These are phyloP conservation scores for Reticulitermes lucifugus DNA, from an alignment of 2,888 invertebrate genomes.

Conservation along the genomic window DNA sequence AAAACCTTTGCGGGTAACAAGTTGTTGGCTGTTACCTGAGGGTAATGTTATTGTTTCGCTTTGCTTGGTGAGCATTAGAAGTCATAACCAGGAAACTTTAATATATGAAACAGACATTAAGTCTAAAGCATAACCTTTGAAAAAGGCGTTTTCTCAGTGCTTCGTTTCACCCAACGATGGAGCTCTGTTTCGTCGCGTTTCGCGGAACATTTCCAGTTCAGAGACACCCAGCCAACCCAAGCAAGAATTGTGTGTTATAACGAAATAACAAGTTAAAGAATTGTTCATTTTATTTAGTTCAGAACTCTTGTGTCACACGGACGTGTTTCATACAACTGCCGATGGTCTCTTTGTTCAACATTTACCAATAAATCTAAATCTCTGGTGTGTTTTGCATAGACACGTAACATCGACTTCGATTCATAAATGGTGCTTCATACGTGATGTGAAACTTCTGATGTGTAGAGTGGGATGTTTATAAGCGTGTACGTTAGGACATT, in stretches of 20 bases:
- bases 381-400: background rate
- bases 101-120: background rate
- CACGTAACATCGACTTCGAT: background rate
- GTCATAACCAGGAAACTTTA: background rate
- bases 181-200: background rate
- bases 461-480: background rate
- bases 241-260: background rate
- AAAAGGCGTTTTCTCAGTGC: background rate
- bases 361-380: background rate
- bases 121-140: background rate
- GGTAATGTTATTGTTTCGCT: background rate
- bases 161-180: conserved; percentile 11
- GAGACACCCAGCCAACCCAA: conserved; percentile 2
- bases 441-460: background rate
- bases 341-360: background rate
- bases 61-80: background rate
- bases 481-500: background rate
- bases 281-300: background rate
- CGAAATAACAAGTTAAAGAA: background rate
- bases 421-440: too few species aligned
- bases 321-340: background rate
- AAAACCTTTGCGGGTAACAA: background rate
- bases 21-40: background rate
- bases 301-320: background rate
- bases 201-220: conserved; percentile 29